Base-by-base conservation (phyloP, 2,113 vertebrate species). In the Actenoides lindsayi region DNA sequence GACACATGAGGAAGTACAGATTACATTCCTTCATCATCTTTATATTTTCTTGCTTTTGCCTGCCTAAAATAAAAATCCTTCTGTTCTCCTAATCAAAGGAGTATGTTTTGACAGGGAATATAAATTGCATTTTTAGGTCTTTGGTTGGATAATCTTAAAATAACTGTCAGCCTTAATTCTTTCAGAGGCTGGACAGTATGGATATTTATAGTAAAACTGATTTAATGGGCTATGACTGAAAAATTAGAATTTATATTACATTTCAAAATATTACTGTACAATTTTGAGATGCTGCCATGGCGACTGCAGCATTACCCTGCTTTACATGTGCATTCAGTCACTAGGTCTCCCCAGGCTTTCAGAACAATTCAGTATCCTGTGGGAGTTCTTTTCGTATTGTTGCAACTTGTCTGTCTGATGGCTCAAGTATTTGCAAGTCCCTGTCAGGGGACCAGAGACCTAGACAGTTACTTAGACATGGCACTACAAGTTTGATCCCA, bases 201-300 rank as follows among this genome's bases (percentile, higher is more conserved):
- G 94, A 31, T 96, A 97, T 95, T 95, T 96, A 92, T 93, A 93
- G 95, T 57, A 95, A 89, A 93, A 91, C 28, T 79, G 80, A 94
- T 82, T 73, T 91, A 80, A 95, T 96, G 89, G 83, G 62, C 74
- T 96, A 92, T 93, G 80, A 92, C 75, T 94, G 91, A 95, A 93
- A 94, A 95, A 96, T 65, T 93, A 92, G 83, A 97, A 79, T 94
- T 86, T 91, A 57, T 96, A 93, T 95, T 94, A 79, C 86, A 92
- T 89, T 95, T 95, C 86, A 95, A 96, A 97, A 87, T 94, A 95
- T 94, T 97, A 84, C 90, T 79, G 83, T 84, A 84, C 57, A 68
- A 5, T 87, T 93, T 73, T 82, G 86, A 92, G 86, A 82, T 92
- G 96, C 92, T 97, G 81, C 92, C 94, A 97, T 94, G 92, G 94